Conservation (phyloP, 2,797 vertebrate species). For the Psittacula derbiana region DNA sequence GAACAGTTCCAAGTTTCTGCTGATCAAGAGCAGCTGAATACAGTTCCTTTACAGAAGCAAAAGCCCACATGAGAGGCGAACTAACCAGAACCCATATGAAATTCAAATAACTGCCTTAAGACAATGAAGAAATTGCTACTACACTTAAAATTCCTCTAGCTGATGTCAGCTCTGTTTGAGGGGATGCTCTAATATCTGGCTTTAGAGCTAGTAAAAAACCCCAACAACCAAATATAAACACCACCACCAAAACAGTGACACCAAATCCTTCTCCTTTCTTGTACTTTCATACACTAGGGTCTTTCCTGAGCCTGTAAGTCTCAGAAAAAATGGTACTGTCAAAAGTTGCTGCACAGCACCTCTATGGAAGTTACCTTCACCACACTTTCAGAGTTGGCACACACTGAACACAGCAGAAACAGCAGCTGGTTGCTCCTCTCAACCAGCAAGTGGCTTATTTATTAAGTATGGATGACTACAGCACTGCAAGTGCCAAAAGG, state of each 20-base stretch:
- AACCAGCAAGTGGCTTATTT: neutral
- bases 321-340: neutral
- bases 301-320: neutral
- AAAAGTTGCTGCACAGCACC: neutral
- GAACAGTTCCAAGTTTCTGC: neutral
- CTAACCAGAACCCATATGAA: neutral
- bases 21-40: neutral
- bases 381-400: neutral
- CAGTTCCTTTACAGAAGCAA: neutral
- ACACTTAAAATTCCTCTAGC: neutral
- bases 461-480: neutral
- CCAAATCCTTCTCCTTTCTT: neutral
- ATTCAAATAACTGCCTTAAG: neutral
- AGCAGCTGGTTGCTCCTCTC: neutral
- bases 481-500: neutral
- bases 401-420: neutral
- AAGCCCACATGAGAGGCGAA: neutral
- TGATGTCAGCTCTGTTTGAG: neutral
- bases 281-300: neutral
- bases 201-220: neutral
- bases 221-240: neutral
- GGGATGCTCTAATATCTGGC: neutral
- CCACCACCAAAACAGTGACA: neutral
- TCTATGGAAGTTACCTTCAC: neutral
- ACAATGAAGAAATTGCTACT: neutral